phyloP scores from a whole-genome alignment of 2,888 invertebrate species.

The Pecten maximus region DNA sequence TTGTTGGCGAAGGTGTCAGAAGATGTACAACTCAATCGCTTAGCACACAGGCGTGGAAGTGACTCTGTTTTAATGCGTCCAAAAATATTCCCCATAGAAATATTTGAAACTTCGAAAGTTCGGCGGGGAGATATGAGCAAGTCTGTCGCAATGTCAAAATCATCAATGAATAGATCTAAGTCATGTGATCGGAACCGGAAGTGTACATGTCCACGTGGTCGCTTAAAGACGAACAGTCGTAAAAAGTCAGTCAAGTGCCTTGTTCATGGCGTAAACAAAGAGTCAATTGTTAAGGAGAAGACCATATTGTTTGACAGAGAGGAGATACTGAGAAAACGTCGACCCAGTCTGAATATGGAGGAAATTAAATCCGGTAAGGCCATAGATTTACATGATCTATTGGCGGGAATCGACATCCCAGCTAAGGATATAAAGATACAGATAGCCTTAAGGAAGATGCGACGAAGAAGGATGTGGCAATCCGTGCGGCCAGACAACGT shows the following conservation, averaged over 20 bases:
- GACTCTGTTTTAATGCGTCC: conserved; percentile 51
- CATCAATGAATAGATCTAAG: conserved; percentile 20
- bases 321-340: conserved; percentile 34
- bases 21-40: not conserved
- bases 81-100: conserved; percentile 55
- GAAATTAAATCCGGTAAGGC: conserved; percentile 51
- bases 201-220: not conserved
- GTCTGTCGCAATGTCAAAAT: conserved; percentile 33
- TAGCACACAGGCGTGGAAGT: conserved; percentile 44
- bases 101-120: conserved; percentile 52
- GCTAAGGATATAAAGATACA: conserved; percentile 64
- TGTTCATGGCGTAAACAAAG: not conserved
- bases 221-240: not conserved
- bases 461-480: conserved; percentile 51
- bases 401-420: conserved; percentile 58
- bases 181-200: conserved; percentile 9
- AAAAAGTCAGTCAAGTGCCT: not conserved
- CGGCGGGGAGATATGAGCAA: conserved; percentile 48
- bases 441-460: conserved; percentile 58
- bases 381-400: conserved; percentile 55
- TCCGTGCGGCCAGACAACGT: conserved; percentile 42
- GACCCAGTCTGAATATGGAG: conserved; percentile 51
- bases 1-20: not conserved
- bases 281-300: conserved; percentile 52
- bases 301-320: conserved; percentile 49